Base-by-base conservation (phyloP, 2,113 vertebrate species). In the Aleadryas rufinucha region DNA sequence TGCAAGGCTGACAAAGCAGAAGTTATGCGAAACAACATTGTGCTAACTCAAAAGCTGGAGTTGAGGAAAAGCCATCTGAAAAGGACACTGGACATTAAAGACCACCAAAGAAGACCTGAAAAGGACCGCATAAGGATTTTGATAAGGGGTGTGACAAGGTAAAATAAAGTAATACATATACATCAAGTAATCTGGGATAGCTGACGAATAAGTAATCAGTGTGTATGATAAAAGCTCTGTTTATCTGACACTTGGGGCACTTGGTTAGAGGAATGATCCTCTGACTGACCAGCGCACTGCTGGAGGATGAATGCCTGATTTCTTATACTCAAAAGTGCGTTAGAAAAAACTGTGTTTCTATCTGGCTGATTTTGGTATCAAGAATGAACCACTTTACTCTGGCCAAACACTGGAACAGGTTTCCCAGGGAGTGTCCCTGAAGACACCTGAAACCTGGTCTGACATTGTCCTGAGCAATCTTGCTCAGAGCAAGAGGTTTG, bases 231-330 rank as follows among this genome's bases (percentile, higher is more conserved):
- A 69, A 69, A 49, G 4, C 20, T 35, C 27, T 53, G 7, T 23
- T n/a, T 50, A 52, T 17, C 11, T 31, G 47, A 52, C 1, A 0
- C 24, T 44, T 1, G 1, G 22, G 22, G 33, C 39, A 37, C 17
- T 63, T 26, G 10, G 53, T 72, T 63, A 63, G 14, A 54, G 39
- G 17, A 63, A 72, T 47, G 21, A 53, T 44, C 8, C 26, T 70
- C 37, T 15, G 13, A 42, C 10, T 42, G 24, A 70, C 20, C 26
- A 61, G 7, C 1, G 10, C 3, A 5, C 6, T 26, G 27, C 41
- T 42, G 11, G 77, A 57, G 5, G 35, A 59, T 18, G 11, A 45
- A 53, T 15, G 33, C 14, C 33, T 27, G 33, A 53, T 53, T 72
- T 45, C 39, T 54, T 63, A 33, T 10, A 45, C 23, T 27, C 57